Evolutionary conservation across 2,797 vertebrate species (phyloP), one percentile per base, ranked within the genome.

Genomic region (Novumbra hubbsi): DNA sequence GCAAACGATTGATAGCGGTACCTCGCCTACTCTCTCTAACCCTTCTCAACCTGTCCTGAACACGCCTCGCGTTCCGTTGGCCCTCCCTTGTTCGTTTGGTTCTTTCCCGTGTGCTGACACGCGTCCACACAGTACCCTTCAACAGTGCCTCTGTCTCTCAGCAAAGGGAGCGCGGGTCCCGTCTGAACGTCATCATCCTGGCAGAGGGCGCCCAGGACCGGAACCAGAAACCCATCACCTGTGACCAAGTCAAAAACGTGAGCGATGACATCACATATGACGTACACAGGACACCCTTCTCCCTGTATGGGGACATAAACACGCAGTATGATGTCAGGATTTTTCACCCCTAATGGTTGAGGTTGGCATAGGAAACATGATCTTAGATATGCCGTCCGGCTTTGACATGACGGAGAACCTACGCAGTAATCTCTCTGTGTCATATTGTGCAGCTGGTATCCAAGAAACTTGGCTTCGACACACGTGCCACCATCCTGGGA

Each of bases 131-230:
- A 63, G 1, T 2, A 75, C 73, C 69, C 74, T 28, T 76, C 55
- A 45, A 45, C 6, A 11, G 41, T 45, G 14, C 57, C 30, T 60
- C 52, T 38, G 19, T 62, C 34, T n/a, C 5, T 34, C 84, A 98
- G 96, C 96, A 95, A 83, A 94, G 96, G 78, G 74, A 86, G 1
- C 93, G 96, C 0, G 96, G 96, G 78, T 95, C 94, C 45, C 93
- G 96, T 73, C 88, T 98, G 84, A 97, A 97, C 85, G 95, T 97
- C 74, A 93, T 97, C 85, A 97, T 98, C 5, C 92, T 97, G 84
- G 96, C 96, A 0, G 96, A 98, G 80, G 96, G 96, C 0, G 96
- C 96, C 0, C 94, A 95, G 0, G 89, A 96, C 82, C 88, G 74
- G 68, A 57, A 83, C 0, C 94, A 95, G 52, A 93, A 94, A 28